Conservation (phyloP, 2,113 vertebrate genomes). For the Cheirogaleus medius region DNA sequence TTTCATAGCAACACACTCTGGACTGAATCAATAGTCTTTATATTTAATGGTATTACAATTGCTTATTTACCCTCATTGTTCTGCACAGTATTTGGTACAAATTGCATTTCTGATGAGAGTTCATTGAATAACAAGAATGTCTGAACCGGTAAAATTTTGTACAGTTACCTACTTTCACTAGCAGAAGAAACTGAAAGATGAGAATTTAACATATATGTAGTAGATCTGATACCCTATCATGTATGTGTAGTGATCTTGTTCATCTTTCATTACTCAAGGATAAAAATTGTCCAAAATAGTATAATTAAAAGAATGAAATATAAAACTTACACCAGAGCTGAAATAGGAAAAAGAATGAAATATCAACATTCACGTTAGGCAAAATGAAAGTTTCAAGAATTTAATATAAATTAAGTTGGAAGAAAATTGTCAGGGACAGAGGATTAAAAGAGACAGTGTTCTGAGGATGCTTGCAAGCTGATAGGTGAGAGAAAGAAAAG, state of each 20-base stretch:
- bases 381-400: conserved; percentile 40
- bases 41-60: background rate
- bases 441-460: background rate
- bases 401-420: conserved; percentile 40
- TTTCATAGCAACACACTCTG: background rate
- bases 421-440: background rate
- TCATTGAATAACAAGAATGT: background rate
- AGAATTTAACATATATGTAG: background rate
- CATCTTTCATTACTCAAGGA: conserved; percentile 36
- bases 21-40: background rate
- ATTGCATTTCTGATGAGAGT: background rate
- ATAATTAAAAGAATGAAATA: conserved; percentile 23
- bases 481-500: background rate
- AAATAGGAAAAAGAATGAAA: background rate
- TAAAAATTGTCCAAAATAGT: conserved; percentile 14
- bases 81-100: background rate
- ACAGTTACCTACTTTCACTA: background rate
- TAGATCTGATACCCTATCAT: background rate
- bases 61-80: background rate
- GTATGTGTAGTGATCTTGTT: background rate
- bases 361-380: background rate
- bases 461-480: background rate
- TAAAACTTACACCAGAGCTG: background rate
- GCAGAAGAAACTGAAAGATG: background rate
- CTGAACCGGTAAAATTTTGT: background rate